Percentiles rank a stretch among this genome's conserved stretches.
These are phyloP conservation scores for Uromys caudimaculatus DNA, from an alignment of 2,797 vertebrate species.

Conservation along the genomic window DNA sequence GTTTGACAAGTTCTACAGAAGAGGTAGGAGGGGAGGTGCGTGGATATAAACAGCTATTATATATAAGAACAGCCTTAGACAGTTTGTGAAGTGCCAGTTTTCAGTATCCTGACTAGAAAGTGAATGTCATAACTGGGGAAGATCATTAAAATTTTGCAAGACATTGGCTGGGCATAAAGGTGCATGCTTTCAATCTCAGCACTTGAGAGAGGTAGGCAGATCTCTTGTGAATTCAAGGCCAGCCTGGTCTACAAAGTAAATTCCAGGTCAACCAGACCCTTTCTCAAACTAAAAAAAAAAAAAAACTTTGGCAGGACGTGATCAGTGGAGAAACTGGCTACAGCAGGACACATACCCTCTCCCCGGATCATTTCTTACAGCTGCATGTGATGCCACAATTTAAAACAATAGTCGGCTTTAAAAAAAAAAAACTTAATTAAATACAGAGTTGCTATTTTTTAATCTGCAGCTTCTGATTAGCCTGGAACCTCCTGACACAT, in stretches of 20 bases:
- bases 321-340: neutral
- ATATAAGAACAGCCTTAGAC: neutral
- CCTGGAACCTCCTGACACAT: neutral
- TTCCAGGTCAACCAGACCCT: neutral
- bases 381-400: neutral
- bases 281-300: neutral
- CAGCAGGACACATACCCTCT: neutral
- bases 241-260: neutral
- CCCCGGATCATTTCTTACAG: neutral
- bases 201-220: neutral
- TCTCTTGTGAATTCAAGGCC: neutral
- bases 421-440: neutral
- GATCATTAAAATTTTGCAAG: neutral
- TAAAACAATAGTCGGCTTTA: neutral
- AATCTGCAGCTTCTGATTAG: neutral
- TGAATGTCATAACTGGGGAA: neutral
- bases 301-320: neutral
- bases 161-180: neutral
- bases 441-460: neutral
- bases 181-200: neutral
- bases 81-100: neutral
- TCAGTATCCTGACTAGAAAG: neutral
- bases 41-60: neutral
- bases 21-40: neutral
- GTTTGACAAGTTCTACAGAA: neutral